Base-by-base conservation (phyloP, 2,797 vertebrate genomes). In the Arrhamphus sclerolepis region DNA sequence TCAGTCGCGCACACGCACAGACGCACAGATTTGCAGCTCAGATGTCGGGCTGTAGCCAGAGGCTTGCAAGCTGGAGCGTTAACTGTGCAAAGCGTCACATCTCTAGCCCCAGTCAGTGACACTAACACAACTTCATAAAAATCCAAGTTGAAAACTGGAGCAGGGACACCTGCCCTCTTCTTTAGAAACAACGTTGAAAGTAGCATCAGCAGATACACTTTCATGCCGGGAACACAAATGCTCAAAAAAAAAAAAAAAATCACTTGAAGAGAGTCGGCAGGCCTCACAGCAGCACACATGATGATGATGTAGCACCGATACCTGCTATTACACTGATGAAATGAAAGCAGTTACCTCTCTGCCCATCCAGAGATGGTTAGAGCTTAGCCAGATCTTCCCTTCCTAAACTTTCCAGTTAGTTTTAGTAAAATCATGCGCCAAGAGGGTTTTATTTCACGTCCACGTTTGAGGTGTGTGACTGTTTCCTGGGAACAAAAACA, bases 11-110 rank as follows among this genome's bases (percentile, higher is more conserved):
- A 77, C 70, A 51, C 57, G 66, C 60, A 62, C 66, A 70, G 70
- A 78, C 70, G 52, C 82, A 76, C 86, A 88, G 86, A 86, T 89
- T 89, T 89, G 78, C 87, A 70, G 83, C 89, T 89, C 87, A 89
- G 89, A 89, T 88, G 87, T 87, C 84, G 41, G 75, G 83, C 84
- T 80, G 80, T 89, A 85, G 87, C 89, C 89, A 88, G 88, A 74
- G 89, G 88, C 87, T 78, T 62, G 80, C 90, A 91, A 91, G 90
- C 90, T 91, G 90, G 86, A 91, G 83, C 83, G 78, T 83, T 85
- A 88, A 84, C 86, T 72, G 80, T 80, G 86, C 81, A 82, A 84
- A 86, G 83, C 82, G 69, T 83, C 83, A 84, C 79, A 86, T 85
- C 85, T 80, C 64, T 8, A 85, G 81, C 83, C 83, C 75, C 78